Evolutionary conservation across 2,888 invertebrate species (phyloP).

Genomic region (Drosophila merina): DNA sequence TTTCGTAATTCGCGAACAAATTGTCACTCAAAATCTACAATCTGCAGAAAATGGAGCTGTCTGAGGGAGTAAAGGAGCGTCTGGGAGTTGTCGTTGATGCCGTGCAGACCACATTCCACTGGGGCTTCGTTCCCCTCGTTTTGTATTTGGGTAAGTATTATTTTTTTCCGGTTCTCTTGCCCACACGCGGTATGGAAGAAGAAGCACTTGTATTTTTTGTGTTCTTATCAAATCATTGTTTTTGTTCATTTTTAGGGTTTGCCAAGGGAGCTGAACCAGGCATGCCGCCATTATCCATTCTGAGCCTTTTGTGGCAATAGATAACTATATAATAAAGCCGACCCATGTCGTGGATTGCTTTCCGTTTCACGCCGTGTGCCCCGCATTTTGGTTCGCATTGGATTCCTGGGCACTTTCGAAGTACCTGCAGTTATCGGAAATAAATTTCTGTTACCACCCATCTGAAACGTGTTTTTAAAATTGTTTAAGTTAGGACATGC

Average conservation of each 20-base stretch:
- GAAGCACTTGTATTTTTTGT: slow-evolving; percentile 30
- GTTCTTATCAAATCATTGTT: neutral
- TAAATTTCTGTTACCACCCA: slow-evolving; percentile 58
- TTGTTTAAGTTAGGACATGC: too few species aligned
- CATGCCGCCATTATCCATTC: slow-evolving; percentile 85
- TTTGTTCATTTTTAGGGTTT: slow-evolving; percentile 85
- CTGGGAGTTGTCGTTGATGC: slow-evolving; percentile 86
- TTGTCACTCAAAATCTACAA: neutral
- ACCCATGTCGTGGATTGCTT: slow-evolving; percentile 5
- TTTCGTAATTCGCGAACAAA: slow-evolving; percentile 29
- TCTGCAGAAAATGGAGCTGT: slow-evolving; percentile 76
- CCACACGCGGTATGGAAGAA: slow-evolving; percentile 52
- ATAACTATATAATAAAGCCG: neutral
- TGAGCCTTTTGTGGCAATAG: slow-evolving; percentile 83
- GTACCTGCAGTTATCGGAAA: slow-evolving; percentile 55
- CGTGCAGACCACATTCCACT: slow-evolving; percentile 87
- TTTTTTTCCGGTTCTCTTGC: neutral
- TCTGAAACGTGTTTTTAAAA: slow-evolving; percentile 1
- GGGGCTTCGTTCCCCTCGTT: slow-evolving; percentile 89
- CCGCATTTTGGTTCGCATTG: slow-evolving; percentile 33
- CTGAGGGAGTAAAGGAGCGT: slow-evolving; percentile 87
- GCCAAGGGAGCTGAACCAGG: slow-evolving; percentile 88
- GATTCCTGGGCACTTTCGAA: slow-evolving; percentile 40
- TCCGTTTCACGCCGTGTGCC: slow-evolving; percentile 3
- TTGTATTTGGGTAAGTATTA: slow-evolving; percentile 87